Base-by-base conservation (phyloP, 2,797 vertebrate genomes). In the Acanthurus lineatus region DNA sequence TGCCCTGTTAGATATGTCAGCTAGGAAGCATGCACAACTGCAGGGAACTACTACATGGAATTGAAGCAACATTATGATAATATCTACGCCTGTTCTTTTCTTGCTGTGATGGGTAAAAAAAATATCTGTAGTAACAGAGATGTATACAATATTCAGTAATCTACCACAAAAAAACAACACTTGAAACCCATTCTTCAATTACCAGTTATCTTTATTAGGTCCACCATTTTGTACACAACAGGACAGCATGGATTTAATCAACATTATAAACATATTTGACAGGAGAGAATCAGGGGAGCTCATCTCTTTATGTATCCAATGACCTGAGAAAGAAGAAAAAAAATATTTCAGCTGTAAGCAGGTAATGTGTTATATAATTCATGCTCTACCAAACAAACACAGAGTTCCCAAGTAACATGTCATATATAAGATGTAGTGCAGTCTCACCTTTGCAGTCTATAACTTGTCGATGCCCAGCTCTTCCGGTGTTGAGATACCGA, bases 401-500 rank as follows among this genome's bases (percentile, higher is more conserved):
- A 28, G 9, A 6, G 49, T 49, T 2, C 9, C 7, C 10, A n/a
- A 20, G 7, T 47, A 53, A 49, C 16, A 44, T 15, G 11, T 51
- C 7, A 3, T 4, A 25, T 52, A 9, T 54, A 9, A 3, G 1
- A 22, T 48, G 28, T 17, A 42, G 20, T 5, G 12, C 11, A 44
- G 54, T 61, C 79, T 61, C 79, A 94, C 93, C 88, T 66, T 61
- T 52, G 77, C 53, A 16, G 70, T 83, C 95, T 96, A 99, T 51
- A 92, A 87, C 91, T 96, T 96, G 90, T 99, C 97, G 62, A 99
- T 96, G 82, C 97, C 98, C 35, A 99, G 93, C 71, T 99, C 97
- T 83, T 99, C 98, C 81, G 98, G 98, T 88, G 98, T 99, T 62
- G 98, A 97, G 89, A 99, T 98, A 79, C 98, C 97, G 48, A 99